Conservation (phyloP, 2,888 invertebrate species). For the Frankliniella intonsa region DNA sequence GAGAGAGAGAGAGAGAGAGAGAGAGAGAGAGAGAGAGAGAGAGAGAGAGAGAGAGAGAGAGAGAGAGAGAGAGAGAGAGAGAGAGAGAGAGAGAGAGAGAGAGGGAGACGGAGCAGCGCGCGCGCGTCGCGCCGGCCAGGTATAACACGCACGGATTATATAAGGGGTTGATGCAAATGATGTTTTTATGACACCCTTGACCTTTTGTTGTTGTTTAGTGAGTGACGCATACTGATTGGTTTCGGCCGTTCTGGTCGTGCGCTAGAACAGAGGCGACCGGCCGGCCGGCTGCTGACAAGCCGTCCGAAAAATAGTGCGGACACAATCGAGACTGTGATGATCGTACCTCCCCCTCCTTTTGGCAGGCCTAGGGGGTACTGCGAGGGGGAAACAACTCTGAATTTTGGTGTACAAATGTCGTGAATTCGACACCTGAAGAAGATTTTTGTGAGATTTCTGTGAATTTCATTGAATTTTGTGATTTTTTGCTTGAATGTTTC, state of each 20-base stretch:
- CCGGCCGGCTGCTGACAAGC: too few relatives aligned
- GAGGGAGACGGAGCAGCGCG: not conserved
- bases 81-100: not conserved
- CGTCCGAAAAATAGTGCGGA: too few relatives aligned
- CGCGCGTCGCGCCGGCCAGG: not conserved
- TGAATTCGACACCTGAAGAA: too few relatives aligned
- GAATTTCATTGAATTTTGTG: too few relatives aligned
- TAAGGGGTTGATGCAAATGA: not conserved
- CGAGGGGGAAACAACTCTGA: too few relatives aligned
- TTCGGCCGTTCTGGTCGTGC: not conserved
- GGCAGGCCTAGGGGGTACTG: too few relatives aligned
- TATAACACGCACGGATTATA: not conserved
- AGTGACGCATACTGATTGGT: not conserved
- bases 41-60: not conserved
- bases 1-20: not conserved
- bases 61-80: not conserved
- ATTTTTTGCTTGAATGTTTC: too few relatives aligned
- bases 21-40: not conserved
- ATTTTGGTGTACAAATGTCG: too few relatives aligned
- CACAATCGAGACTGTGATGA: too few relatives aligned
- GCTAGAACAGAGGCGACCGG: too few relatives aligned
- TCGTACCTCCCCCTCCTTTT: too few relatives aligned
- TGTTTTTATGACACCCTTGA: constrained; percentile 23
- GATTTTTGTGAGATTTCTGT: too few relatives aligned
- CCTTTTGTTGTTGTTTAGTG: constrained; percentile 8